These are phyloP conservation scores for Drosophila engyochracea DNA, from an alignment of 2,888 invertebrate species.

Conservation along the genomic window DNA sequence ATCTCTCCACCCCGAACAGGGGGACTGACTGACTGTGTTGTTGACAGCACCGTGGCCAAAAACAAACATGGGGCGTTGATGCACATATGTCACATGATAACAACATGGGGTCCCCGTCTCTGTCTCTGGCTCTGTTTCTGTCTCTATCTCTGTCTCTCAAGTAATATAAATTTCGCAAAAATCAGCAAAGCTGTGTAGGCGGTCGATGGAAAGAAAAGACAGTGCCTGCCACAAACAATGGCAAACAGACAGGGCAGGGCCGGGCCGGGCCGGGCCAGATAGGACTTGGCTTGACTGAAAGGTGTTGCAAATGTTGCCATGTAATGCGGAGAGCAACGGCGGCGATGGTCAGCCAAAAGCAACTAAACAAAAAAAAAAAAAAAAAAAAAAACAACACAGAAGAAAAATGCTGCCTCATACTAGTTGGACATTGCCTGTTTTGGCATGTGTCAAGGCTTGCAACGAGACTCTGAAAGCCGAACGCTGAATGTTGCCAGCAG, in stretches of 20 bases:
- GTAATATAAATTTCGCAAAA: slow-evolving; percentile 82
- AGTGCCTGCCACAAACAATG: slow-evolving; percentile 40
- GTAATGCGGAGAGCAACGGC: slow-evolving; percentile 64
- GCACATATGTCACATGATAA: slow-evolving; percentile 83
- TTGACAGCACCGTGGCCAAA: slow-evolving; percentile 44
- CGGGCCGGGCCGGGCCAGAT: slow-evolving; percentile 17
- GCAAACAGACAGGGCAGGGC: slow-evolving; percentile 9
- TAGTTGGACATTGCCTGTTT: slow-evolving; percentile 72
- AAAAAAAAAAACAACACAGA: slow-evolving; percentile 27
- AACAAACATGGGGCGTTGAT: slow-evolving; percentile 80
- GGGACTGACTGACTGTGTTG: slow-evolving; percentile 20
- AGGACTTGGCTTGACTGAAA: slow-evolving; percentile 69
- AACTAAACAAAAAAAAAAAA: background rate
- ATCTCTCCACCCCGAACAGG: slow-evolving; percentile 38
- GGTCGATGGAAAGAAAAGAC: slow-evolving; percentile 47
- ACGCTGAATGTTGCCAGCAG: slow-evolving; percentile 45
- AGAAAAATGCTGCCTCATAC: slow-evolving; percentile 61
- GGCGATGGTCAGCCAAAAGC: slow-evolving; percentile 38
- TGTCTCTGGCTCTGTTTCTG: background rate
- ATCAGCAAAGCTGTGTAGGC: slow-evolving; percentile 79
- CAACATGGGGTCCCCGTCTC: slow-evolving; percentile 70
- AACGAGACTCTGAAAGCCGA: slow-evolving; percentile 39
- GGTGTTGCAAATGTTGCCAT: slow-evolving; percentile 78
- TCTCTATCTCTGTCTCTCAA: slow-evolving; percentile 48
- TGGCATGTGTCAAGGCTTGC: slow-evolving; percentile 79